Base-by-base conservation (phyloP, 2,113 vertebrate genomes). In the Rynchops niger region DNA sequence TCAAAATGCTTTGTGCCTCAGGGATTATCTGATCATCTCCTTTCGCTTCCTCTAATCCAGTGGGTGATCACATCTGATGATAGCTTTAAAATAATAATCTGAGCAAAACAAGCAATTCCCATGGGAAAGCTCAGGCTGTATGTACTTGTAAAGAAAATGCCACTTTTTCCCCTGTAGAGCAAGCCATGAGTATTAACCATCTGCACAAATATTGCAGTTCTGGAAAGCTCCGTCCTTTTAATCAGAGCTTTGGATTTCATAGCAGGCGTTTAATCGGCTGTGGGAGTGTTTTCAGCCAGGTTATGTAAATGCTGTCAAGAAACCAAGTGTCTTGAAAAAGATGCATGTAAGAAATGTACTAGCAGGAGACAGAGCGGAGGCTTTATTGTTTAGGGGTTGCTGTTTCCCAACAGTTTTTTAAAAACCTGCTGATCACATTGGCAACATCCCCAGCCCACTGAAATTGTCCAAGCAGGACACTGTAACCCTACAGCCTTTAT, bases 221-320 rank as follows among this genome's bases (percentile, higher is more conserved):
- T 94, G 86, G 83, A 65, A 71, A 86, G 72, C 93, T 91, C 34
- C 72, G 61, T 61, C 86, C 45, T 71, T 91, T 89, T 91, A 82
- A 93, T 89, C 88, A 81, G 92, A 93, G 92, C 61, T 93, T 71
- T 84, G 93, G 84, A 55, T 84, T 81, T 69, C 92, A 38, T 3
- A 71, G 87, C 92, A 87, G 72, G 73, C 88, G 3, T 93, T 84
- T 87, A 79, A 91, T 93, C 9, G 4, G 81, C 87, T 70, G 87
- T 21, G 84, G 90, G 90, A 71, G 81, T 5, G 84, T 91, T 95
- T 95, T 22, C 87, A 88, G 82, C 84, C 94, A 89, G 94, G 95
- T 94, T 89, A 79, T 86, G 65, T 70, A 89, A 97, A 95, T n/a
- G 78, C 90, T 93, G 94, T 67, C 92, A 62, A 91, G 95, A 78